Evolutionary conservation across 2,888 invertebrate genomes (phyloP).

Genomic region (Portevinia maculata): DNA sequence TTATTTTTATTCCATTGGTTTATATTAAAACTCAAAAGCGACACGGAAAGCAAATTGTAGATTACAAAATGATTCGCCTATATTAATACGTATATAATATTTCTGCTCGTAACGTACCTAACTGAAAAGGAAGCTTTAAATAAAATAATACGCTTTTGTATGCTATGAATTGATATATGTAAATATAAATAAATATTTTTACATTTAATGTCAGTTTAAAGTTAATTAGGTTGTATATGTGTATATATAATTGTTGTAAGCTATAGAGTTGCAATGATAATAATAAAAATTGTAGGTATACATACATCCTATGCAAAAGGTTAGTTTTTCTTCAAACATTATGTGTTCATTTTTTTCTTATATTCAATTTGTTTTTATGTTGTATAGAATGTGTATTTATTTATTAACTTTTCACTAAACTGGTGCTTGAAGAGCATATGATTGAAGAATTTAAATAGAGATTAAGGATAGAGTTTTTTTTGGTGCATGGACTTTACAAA

Average conservation of each 20-base stretch:
- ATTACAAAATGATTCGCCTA: neutral
- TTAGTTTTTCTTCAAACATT: conserved; percentile 63
- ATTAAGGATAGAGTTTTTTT: neutral
- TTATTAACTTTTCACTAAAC: neutral
- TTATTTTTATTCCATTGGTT: conserved; percentile 15
- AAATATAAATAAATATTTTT: too few species aligned
- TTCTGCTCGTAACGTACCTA: neutral
- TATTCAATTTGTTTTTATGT: conserved; percentile 56
- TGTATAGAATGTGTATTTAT: neutral
- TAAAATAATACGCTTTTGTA: conserved; percentile 12
- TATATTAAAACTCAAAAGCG: conserved; percentile 14
- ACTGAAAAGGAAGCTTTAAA: neutral
- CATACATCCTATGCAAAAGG: conserved; percentile 21
- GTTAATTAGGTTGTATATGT: neutral
- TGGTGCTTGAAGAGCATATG: neutral
- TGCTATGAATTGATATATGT: too few species aligned
- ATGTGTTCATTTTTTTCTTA: conserved; percentile 35
- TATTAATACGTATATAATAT: too few species aligned
- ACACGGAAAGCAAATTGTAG: neutral
- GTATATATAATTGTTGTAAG: conserved; percentile 61
- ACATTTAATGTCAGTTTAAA: too few species aligned
- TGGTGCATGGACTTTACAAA: too few species aligned
- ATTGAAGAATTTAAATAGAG: neutral
- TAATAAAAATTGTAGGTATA: conserved; percentile 11
- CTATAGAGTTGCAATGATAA: conserved; percentile 41